Evolutionary conservation across 2,797 vertebrate genomes (phyloP).

Genomic region (Pitangus sulphuratus): DNA sequence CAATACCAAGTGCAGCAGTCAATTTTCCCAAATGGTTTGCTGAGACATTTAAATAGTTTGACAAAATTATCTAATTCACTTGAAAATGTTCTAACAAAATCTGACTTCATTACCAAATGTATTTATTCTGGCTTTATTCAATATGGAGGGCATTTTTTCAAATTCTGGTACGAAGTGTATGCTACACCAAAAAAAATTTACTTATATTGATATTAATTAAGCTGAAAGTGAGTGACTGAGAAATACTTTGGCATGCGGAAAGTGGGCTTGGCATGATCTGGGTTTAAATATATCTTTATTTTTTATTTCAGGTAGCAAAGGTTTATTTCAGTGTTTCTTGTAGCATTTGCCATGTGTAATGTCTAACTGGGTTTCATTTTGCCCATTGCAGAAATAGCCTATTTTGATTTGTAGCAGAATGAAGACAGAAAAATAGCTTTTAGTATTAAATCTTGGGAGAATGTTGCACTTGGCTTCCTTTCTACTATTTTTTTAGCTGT

Average conservation of each 20-base stretch:
- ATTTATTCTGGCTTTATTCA: slow-evolving; percentile 91
- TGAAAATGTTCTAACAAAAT: slow-evolving; percentile 89
- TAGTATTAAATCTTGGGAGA: neutral
- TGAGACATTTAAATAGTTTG: slow-evolving; percentile 94
- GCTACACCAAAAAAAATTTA: slow-evolving; percentile 55
- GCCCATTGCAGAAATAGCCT: slow-evolving; percentile 61
- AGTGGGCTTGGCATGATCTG: neutral
- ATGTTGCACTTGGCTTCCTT: slow-evolving; percentile 21
- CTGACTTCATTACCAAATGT: slow-evolving; percentile 95
- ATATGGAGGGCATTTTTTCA: slow-evolving; percentile 79
- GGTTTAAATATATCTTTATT: slow-evolving; percentile 6
- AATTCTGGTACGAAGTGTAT: slow-evolving; percentile 26
- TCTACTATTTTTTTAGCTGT: neutral
- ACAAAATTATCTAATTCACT: slow-evolving; percentile 97
- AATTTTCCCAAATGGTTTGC: slow-evolving; percentile 89
- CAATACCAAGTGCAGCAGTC: slow-evolving; percentile 87
- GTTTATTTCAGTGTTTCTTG: slow-evolving; percentile 30
- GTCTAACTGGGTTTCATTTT: slow-evolving; percentile 45
- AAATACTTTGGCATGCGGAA: slow-evolving; percentile 38
- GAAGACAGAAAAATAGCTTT: slow-evolving; percentile 54
- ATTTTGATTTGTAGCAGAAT: slow-evolving; percentile 45
- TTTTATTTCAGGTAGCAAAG: slow-evolving; percentile 59
- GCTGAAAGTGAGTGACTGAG: slow-evolving; percentile 53
- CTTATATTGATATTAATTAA: slow-evolving; percentile 66
- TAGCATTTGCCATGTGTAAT: neutral